Evolutionary conservation across 2,113 vertebrate species (phyloP).

Genomic region (Pseudorasbora parva): DNA sequence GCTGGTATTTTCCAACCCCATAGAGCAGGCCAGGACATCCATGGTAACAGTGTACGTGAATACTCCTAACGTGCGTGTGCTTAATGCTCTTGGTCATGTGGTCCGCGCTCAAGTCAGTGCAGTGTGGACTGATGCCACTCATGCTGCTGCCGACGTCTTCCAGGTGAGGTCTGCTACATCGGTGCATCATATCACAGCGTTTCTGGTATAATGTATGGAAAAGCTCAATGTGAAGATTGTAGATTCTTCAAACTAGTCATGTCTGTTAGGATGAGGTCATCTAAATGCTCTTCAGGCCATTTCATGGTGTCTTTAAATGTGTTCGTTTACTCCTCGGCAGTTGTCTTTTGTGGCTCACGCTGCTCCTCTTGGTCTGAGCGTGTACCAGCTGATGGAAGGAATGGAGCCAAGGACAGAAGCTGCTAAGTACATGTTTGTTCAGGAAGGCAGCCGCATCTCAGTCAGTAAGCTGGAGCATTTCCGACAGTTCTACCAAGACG

Average conservation of each 20-base stretch:
- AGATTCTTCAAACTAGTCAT: not conserved
- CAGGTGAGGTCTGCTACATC: constrained; percentile 74
- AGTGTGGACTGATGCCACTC: constrained; percentile 80
- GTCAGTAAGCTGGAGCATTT: constrained; percentile 72
- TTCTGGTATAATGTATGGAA: not conserved
- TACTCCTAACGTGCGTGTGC: constrained; percentile 74
- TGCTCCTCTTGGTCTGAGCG: constrained; percentile 81
- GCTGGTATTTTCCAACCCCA: constrained; percentile 84
- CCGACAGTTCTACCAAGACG: constrained; percentile 72
- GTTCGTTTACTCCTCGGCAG: constrained; percentile 67
- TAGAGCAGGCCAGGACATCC: constrained; percentile 80
- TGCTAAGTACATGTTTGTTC: constrained; percentile 76
- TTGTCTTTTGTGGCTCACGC: constrained; percentile 83
- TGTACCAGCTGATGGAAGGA: constrained; percentile 81
- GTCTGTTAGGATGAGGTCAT: not conserved
- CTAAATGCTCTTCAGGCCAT: not conserved
- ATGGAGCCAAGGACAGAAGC: constrained; percentile 67
- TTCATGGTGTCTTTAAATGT: not conserved
- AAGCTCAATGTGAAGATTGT: not conserved
- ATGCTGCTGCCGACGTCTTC: constrained; percentile 76
- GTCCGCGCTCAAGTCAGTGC: constrained; percentile 82
- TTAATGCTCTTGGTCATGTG: constrained; percentile 74
- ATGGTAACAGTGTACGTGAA: constrained; percentile 81
- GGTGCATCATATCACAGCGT: not conserved
- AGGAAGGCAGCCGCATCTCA: constrained; percentile 53